A percentile compares a stretch with the other conserved stretches of the same genome.
phyloP scores from a whole-genome alignment of 2,797 vertebrate genomes.

The Emydoidea blandingii region DNA sequence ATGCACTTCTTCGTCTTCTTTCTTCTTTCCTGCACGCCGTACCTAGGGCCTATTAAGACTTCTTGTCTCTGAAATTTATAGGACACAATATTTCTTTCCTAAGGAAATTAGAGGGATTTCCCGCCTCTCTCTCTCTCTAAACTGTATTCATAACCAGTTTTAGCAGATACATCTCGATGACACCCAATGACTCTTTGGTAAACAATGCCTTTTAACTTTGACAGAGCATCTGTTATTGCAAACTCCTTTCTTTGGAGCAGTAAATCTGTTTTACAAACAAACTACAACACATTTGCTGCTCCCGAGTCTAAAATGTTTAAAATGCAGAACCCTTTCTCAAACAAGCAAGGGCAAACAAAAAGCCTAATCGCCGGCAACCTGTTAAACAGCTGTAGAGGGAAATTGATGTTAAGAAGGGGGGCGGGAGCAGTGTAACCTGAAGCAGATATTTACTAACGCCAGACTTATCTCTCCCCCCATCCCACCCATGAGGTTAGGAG shows the following conservation, averaged over 20 bases:
- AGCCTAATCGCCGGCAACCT: not conserved
- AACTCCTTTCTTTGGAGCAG: slow-evolving; percentile 10
- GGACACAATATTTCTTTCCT: slow-evolving; percentile 3
- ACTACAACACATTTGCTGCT: slow-evolving; percentile 27
- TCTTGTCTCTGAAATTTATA: fast-evolving
- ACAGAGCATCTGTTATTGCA: slow-evolving; percentile 61
- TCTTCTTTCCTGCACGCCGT: not conserved
- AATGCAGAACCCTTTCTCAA: not conserved
- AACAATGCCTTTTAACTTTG: slow-evolving; percentile 66
- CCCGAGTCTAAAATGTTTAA: slow-evolving; percentile 52
- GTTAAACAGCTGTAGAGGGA: slow-evolving; percentile 5
- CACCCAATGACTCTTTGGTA: slow-evolving; percentile 32
- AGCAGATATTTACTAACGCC: not conserved
- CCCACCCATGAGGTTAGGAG: not conserved
- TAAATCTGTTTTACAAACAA: slow-evolving; percentile 41
- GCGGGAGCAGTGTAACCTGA: not conserved
- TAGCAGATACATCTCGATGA: slow-evolving; percentile 19
- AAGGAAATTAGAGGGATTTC: slow-evolving; percentile 13
- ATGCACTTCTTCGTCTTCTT: not conserved
- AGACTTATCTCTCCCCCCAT: not conserved
- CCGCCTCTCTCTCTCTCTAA: not conserved
- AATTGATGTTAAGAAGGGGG: not conserved
- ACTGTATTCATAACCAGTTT: not conserved
- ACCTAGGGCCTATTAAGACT: not conserved
- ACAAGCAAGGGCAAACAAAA: not conserved